Percentiles rank a stretch among this genome's conserved stretches.
These are phyloP conservation scores for Heteronetta atricapilla DNA, from an alignment of 2,113 vertebrate genomes.

Conservation along the genomic window DNA sequence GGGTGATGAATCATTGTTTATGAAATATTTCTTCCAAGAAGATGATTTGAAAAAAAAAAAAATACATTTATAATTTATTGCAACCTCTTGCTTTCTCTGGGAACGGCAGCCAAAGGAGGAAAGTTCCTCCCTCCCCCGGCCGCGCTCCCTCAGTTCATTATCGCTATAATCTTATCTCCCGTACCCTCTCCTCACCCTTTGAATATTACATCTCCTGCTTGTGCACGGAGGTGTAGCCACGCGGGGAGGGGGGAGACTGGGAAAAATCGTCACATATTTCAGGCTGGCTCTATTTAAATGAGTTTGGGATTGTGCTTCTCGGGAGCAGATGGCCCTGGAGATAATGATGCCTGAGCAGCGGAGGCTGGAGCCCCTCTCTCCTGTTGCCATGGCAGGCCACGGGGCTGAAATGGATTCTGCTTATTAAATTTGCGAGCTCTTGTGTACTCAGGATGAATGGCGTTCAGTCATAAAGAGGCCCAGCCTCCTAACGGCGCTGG, in stretches of 20 bases:
- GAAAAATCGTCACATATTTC: conserved; percentile 68
- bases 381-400: conserved; percentile 83
- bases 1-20: conserved; percentile 60
- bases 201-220: conserved; percentile 50
- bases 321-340: conserved; percentile 92
- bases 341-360: conserved; percentile 89
- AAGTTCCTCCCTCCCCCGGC: conserved; percentile 52
- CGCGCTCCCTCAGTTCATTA: conserved; percentile 45
- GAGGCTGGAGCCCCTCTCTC: conserved; percentile 78
- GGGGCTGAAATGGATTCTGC: conserved; percentile 81
- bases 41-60: conserved; percentile 19
- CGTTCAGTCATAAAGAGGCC: conserved; percentile 74
- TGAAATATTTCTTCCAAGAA: conserved; percentile 60
- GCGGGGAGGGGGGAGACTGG: background rate
- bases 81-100: conserved; percentile 31
- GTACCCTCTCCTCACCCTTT: conserved; percentile 22
- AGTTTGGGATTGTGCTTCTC: conserved; percentile 85
- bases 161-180: conserved; percentile 37
- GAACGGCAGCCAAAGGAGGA: conserved; percentile 8
- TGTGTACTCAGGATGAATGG: conserved; percentile 81
- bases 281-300: conserved; percentile 79
- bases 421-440: conserved; percentile 85
- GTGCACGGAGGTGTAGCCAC: background rate
- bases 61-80: conserved; percentile 55
- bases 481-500: conserved; percentile 68